Conservation (phyloP, 2,113 vertebrate species). For the Neofelis nebulosa region DNA sequence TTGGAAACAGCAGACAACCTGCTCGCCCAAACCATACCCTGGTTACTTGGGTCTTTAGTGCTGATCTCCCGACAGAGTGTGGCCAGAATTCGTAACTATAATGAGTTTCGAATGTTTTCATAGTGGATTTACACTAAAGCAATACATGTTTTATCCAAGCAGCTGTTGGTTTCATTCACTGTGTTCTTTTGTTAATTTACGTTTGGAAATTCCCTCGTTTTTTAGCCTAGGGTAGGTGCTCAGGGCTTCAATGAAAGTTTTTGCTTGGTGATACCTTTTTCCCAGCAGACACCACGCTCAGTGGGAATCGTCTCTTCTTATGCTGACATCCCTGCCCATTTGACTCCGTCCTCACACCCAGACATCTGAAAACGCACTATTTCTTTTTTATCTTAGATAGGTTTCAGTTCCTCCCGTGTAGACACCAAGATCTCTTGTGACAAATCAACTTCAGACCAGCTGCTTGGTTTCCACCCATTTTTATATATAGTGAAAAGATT, state of each 20-base stretch:
- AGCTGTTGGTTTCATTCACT: constrained; percentile 1
- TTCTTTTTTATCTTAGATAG: neutral
- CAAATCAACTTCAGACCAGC: neutral
- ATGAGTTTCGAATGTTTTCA: neutral
- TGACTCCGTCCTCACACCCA: neutral
- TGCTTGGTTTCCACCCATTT: constrained; percentile 34
- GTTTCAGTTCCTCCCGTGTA: neutral
- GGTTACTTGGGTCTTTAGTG: neutral
- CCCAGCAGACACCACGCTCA: neutral
- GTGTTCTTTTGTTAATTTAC: constrained; percentile 30
- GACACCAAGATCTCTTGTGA: constrained; percentile 7
- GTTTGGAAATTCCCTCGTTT: neutral
- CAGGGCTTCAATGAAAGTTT: neutral
- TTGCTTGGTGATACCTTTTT: neutral
- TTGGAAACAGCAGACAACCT: constrained; percentile 7
- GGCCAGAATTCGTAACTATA: neutral
- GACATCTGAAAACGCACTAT: neutral
- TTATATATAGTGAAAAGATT: constrained; percentile 26
- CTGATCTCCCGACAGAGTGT: neutral
- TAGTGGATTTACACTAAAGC: constrained; percentile 11
- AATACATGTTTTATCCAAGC: neutral
- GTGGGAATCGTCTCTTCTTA: neutral
- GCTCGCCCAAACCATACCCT: neutral
- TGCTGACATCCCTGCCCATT: neutral
- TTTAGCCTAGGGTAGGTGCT: neutral